Evolutionary conservation across 2,797 vertebrate species (phyloP).

Genomic region (Kryptolebias ocellatus): DNA sequence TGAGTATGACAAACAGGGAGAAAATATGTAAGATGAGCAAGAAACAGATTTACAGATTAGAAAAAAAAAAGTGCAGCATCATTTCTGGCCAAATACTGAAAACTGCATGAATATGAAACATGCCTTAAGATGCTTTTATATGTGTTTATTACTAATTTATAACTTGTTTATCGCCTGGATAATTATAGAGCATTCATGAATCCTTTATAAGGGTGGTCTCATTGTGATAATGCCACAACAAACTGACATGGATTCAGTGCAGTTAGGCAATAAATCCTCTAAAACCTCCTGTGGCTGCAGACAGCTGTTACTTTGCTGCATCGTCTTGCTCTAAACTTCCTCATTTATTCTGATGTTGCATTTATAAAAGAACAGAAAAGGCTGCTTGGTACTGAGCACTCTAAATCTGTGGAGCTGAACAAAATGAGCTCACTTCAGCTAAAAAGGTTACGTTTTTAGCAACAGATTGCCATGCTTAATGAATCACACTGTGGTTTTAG

Average conservation of each 20-base stretch:
- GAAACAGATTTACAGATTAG: background rate
- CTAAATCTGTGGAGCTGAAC: background rate
- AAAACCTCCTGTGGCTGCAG: background rate
- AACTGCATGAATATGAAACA: background rate
- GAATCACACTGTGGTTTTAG: background rate
- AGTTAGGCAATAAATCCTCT: background rate
- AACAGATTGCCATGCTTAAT: constrained; percentile 2
- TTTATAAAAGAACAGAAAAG: background rate
- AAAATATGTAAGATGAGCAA: too few species aligned
- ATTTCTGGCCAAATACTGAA: background rate
- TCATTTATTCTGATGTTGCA: too few species aligned
- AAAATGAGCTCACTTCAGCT: constrained; percentile 1
- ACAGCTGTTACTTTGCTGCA: background rate
- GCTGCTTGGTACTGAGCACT: background rate
- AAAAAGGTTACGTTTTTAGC: background rate
- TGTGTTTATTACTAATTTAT: background rate
- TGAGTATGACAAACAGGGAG: too few species aligned
- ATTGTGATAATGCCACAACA: background rate
- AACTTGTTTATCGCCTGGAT: background rate
- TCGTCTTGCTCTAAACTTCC: background rate
- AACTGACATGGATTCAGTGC: background rate
- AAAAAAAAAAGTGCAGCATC: background rate
- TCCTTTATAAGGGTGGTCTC: background rate
- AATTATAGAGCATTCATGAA: background rate
- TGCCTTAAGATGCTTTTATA: background rate